Base-by-base conservation (phyloP, 2,797 vertebrate genomes). In the Gallirallus australis region DNA sequence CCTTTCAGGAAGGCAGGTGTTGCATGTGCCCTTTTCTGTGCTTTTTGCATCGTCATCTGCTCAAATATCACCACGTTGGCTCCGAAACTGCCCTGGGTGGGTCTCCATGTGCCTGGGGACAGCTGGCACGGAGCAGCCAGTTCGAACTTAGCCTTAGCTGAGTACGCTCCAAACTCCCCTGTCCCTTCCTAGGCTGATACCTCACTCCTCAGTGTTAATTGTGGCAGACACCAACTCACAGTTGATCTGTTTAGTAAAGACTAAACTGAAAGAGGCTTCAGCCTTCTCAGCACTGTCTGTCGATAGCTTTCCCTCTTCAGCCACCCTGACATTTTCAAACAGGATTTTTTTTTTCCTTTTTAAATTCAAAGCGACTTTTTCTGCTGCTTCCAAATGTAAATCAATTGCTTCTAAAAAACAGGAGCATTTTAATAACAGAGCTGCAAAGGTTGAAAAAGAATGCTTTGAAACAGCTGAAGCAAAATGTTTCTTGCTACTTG, bases 311-410 rank as follows among this genome's bases (percentile, higher is more conserved):
- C 82, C 76, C 72, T 91, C 90, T 65, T 81, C 91, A 91, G 80
- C 80, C 76, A 23, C 70, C 39, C 87, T 88, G 95, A 88, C 93
- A 86, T 95, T 96, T 95, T 90, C 88, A 86, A 88, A 83, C 12
- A 40, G 65, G 73, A 63, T 73, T 71, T 73, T 65, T 37, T 42
- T 42, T 18, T 59, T 63, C 6, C 52, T 82, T 71, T 71, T 50
- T 21, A 77, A 93, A 95, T 81, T 81, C 76, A 59, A 79, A 78
- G 59, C 86, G 85, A 83, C 82, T 96, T 94, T 82, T 94, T 70
- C 89, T 75, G 75, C 78, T 86, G 85, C 61, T 97, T 94, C 77
- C 88, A 94, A 91, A 94, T 88, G 80, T 88, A 91, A 91, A 95
- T 95, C 82, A 83, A 88, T 91, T 80, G 65, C 57, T 65, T 28